These are phyloP conservation scores for Machimus rusticus DNA, from an alignment of 2,888 invertebrate genomes.

Conservation along the genomic window DNA sequence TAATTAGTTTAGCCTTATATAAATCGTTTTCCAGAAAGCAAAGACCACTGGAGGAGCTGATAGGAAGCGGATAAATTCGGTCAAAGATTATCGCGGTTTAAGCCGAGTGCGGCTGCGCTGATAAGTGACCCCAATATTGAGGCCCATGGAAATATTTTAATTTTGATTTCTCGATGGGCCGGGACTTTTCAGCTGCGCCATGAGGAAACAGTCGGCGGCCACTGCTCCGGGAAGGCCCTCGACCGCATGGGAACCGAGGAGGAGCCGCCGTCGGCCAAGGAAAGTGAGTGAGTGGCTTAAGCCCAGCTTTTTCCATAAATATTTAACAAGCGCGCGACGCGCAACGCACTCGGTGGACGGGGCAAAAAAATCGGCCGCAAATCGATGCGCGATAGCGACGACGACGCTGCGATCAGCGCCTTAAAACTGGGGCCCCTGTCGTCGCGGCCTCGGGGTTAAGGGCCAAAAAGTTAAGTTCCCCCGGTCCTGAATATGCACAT, in stretches of 20 bases:
- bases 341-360: neutral
- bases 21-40: neutral
- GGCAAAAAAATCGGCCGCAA: neutral
- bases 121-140: neutral
- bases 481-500: slow-evolving; percentile 36
- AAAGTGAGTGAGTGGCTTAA: neutral
- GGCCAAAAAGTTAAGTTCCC: slow-evolving; percentile 26
- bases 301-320: neutral
- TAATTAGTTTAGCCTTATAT: slow-evolving; percentile 34
- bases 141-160: slow-evolving; percentile 6
- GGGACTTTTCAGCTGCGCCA: neutral
- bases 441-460: neutral
- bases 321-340: neutral
- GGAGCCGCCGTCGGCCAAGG: neutral
- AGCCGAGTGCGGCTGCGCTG: neutral
- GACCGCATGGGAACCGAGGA: neutral
- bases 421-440: neutral
- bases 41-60: neutral
- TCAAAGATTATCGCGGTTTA: slow-evolving; percentile 22
- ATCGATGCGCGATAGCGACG: neutral
- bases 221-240: neutral
- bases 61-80: slow-evolving; percentile 30
- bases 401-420: neutral
- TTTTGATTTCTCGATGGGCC: slow-evolving; percentile 7
- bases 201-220: neutral